Conservation (phyloP, 2,797 vertebrate species). For the Streptopelia turtur region DNA sequence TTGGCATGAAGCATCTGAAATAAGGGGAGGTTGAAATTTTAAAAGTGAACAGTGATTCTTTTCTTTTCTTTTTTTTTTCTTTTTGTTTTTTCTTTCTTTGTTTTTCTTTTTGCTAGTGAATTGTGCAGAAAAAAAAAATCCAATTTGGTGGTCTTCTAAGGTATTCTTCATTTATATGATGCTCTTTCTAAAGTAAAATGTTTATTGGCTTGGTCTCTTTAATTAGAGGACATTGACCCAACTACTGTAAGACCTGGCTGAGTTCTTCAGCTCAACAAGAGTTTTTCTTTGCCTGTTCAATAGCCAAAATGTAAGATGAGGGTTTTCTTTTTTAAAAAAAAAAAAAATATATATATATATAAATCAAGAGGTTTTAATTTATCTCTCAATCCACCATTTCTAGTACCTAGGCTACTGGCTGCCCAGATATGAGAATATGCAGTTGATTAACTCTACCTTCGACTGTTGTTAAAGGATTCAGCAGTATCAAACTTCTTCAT, state of each 20-base stretch:
- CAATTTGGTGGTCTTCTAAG: not conserved
- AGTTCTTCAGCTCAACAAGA: not conserved
- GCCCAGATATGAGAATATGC: not conserved
- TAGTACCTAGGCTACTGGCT: not conserved
- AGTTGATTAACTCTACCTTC: not conserved
- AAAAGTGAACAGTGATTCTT: not conserved
- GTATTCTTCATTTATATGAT: not conserved
- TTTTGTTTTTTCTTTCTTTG: not conserved
- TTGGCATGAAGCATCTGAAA: not conserved
- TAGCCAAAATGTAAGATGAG: not conserved
- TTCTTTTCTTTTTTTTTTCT: no score
- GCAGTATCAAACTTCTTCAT: not conserved
- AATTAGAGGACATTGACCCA: not conserved
- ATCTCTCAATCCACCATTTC: not conserved
- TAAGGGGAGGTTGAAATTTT: not conserved
- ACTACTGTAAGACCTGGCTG: not conserved
- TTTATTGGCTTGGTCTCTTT: not conserved
- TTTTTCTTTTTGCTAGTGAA: not conserved
- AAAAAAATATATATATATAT: no score
- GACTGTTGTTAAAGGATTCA: not conserved
- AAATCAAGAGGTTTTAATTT: not conserved
- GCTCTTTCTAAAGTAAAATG: not conserved
- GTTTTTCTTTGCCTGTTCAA: not conserved
- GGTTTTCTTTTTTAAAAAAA: not conserved
- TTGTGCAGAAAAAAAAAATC: not conserved